phyloP scores from a whole-genome alignment of 1,140 invertebrate genomes.

The Drosophila carrolli region DNA sequence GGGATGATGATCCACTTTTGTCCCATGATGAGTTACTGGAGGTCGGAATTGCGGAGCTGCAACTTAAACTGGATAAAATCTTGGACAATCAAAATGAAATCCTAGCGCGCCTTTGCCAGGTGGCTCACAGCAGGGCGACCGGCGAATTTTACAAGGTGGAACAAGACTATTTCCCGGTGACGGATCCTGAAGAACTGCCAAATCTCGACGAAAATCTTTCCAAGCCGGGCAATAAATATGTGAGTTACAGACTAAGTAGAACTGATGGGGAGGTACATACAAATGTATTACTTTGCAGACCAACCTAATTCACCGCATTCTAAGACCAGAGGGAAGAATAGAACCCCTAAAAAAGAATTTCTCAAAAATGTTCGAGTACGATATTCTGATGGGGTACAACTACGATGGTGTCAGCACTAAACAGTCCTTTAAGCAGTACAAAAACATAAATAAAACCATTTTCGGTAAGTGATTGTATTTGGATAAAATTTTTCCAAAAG shows the following conservation, averaged over 20 bases:
- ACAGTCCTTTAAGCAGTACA: constrained; percentile 32
- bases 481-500: no score
- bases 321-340: constrained; percentile 20
- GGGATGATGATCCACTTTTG: constrained; percentile 3
- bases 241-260: background rate
- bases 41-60: constrained; percentile 4
- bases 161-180: constrained; percentile 18
- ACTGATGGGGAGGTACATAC: background rate
- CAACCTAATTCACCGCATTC: constrained; percentile 7
- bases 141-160: background rate
- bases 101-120: constrained; percentile 1
- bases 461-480: constrained; percentile 12
- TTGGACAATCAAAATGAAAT: constrained; percentile 30
- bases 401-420: constrained; percentile 27
- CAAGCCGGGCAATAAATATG: constrained; percentile 24
- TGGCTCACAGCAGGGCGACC: background rate
- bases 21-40: background rate
- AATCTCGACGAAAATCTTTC: constrained; percentile 25
- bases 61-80: constrained; percentile 19
- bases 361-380: constrained; percentile 14
- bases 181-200: constrained; percentile 18
- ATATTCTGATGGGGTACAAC: constrained; percentile 23
- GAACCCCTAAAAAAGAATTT: constrained; percentile 28
- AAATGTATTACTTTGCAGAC: constrained; percentile 1
- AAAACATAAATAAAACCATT: constrained; percentile 36